Evolutionary conservation across 1,140 invertebrate species (phyloP).

Genomic region (Dysdera silvatica): DNA sequence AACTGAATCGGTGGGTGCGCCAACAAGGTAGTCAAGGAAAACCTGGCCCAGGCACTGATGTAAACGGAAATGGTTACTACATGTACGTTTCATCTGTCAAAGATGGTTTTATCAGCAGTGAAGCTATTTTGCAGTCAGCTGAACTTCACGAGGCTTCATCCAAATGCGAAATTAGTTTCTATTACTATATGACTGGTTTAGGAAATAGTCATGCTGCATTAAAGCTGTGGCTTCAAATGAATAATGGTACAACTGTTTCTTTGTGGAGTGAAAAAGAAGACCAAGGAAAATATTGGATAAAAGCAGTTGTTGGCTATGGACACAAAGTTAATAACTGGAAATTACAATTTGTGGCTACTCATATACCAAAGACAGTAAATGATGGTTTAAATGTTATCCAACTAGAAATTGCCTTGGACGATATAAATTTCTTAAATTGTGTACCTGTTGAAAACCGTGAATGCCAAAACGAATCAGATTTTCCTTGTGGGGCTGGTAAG

Average conservation of each 20-base stretch:
- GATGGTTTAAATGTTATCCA: too few species aligned
- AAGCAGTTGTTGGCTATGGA: slow-evolving; percentile 6
- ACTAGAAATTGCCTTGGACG: slow-evolving; percentile 24
- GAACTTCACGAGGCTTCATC: slow-evolving; percentile 7
- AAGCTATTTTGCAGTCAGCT: slow-evolving; percentile 7
- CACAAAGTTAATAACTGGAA: slow-evolving; percentile 13
- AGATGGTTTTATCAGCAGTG: slow-evolving; percentile 2
- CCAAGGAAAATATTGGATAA: slow-evolving; percentile 19
- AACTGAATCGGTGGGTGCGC: slow-evolving; percentile 19
- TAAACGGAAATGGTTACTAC: slow-evolving; percentile 16
- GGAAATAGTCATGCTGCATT: slow-evolving; percentile 10
- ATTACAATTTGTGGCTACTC: slow-evolving; percentile 26
- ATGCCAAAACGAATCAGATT: slow-evolving; percentile 22
- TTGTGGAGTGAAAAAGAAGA: slow-evolving; percentile 12
- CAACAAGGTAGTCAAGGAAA: neutral
- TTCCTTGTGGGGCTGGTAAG: slow-evolving; percentile 18
- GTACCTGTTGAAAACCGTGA: slow-evolving; percentile 12
- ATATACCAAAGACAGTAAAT: too few species aligned
- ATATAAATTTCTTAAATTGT: slow-evolving; percentile 24
- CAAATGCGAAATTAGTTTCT: slow-evolving; percentile 19
- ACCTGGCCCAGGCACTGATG: slow-evolving; percentile 14
- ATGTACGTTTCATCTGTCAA: slow-evolving; percentile 19
- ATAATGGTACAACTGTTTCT: neutral
- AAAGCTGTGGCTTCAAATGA: slow-evolving; percentile 1
- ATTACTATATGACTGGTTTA: slow-evolving; percentile 23